These are phyloP conservation scores for Abrostola triplasia DNA, from an alignment of 2,888 invertebrate genomes.

Conservation along the genomic window DNA sequence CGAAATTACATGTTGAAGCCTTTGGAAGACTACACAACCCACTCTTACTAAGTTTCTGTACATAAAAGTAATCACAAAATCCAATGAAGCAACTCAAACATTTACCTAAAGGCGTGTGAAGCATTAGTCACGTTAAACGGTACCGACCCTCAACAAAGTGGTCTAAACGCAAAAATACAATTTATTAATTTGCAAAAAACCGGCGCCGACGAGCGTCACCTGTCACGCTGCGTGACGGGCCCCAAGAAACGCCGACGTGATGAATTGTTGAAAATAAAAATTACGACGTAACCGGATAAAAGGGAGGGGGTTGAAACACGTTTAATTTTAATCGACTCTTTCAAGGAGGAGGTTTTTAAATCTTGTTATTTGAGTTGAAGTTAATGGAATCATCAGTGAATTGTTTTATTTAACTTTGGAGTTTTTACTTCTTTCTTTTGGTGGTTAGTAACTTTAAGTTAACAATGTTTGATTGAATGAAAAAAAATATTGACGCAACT, in stretches of 20 bases:
- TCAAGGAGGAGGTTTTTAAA: conserved; percentile 56
- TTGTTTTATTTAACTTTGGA: conserved; percentile 27
- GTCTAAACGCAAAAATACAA: conserved; percentile 70
- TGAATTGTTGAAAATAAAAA: conserved; percentile 82
- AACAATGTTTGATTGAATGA: too few relatives aligned
- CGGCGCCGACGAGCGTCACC: conserved; percentile 71
- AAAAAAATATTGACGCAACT: too few relatives aligned
- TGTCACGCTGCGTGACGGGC: conserved; percentile 72
- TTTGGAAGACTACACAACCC: background rate
- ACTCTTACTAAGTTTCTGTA: conserved; percentile 17
- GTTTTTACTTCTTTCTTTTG: background rate
- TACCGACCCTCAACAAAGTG: conserved; percentile 54
- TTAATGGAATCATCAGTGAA: conserved; percentile 28
- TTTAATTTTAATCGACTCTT: conserved; percentile 76
- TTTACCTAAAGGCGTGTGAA: conserved; percentile 53
- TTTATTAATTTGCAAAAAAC: conserved; percentile 77
- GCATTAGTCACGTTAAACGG: conserved; percentile 62
- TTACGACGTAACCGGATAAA: conserved; percentile 75
- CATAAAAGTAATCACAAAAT: conserved; percentile 46
- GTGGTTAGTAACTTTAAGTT: background rate
- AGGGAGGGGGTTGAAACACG: conserved; percentile 66
- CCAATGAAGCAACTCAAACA: conserved; percentile 52
- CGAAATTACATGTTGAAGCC: too few relatives aligned
- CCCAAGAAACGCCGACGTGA: conserved; percentile 72
- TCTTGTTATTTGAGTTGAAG: conserved; percentile 44